Evolutionary conservation across 2,888 invertebrate species (phyloP).

Genomic region (Dendrolimus houi): DNA sequence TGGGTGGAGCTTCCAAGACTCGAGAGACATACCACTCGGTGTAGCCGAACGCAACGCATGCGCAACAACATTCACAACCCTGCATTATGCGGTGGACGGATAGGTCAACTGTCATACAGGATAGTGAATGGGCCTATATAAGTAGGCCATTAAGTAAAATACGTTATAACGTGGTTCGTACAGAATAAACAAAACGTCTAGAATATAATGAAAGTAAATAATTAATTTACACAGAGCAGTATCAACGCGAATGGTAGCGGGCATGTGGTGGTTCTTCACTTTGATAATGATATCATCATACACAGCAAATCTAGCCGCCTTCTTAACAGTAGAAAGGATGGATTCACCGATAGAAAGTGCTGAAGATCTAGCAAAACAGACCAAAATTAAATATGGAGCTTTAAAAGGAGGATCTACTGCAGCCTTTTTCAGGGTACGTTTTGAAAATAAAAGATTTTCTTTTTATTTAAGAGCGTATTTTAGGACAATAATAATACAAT

Average conservation of each 20-base stretch:
- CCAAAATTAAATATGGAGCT: conserved; percentile 97
- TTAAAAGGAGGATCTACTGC: conserved; percentile 95
- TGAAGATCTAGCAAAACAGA: conserved; percentile 97
- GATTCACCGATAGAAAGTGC: conserved; percentile 96
- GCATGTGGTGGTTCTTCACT: conserved; percentile 98
- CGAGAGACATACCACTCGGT: too few relatives aligned
- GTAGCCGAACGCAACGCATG: too few relatives aligned
- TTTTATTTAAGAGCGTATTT: not conserved
- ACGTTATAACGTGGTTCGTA: too few relatives aligned
- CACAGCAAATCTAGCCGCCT: conserved; percentile 96
- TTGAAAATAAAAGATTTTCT: conserved; percentile 2
- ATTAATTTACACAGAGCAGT: conserved; percentile 79
- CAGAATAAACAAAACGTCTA: too few relatives aligned
- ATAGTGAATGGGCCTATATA: too few relatives aligned
- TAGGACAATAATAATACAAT: too few relatives aligned
- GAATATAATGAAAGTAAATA: not conserved
- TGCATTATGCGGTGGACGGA: too few relatives aligned
- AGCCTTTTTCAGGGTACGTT: conserved; percentile 92
- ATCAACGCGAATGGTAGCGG: conserved; percentile 91
- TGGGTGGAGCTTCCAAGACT: too few relatives aligned
- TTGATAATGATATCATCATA: conserved; percentile 97
- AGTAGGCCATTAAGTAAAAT: too few relatives aligned
- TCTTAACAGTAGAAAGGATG: conserved; percentile 94
- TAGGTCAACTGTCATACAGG: too few relatives aligned
- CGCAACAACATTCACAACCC: too few relatives aligned